Evolutionary conservation across 2,113 vertebrate species (phyloP).

Genomic region (Microtus montanus): DNA sequence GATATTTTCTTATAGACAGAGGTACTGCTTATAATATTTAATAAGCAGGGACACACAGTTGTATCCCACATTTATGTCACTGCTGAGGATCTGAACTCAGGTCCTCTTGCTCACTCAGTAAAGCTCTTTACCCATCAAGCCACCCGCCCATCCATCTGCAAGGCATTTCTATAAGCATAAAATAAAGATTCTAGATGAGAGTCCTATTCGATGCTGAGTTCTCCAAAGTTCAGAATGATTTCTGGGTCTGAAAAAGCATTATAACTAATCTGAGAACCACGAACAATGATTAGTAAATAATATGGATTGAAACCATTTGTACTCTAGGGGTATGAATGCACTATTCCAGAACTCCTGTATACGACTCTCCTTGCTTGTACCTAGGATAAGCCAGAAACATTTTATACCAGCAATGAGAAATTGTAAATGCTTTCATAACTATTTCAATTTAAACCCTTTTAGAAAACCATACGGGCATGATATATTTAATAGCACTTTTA

Average conservation of each 20-base stretch:
- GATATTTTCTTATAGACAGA: background rate
- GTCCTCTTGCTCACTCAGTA: background rate
- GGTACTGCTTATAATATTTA: constrained; percentile 12
- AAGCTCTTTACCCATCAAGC: background rate
- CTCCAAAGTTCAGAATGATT: background rate
- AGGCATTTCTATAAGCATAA: background rate
- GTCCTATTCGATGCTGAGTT: background rate
- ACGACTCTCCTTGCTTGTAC: background rate
- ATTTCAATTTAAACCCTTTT: background rate
- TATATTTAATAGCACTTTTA: background rate
- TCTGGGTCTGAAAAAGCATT: background rate
- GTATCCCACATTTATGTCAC: background rate
- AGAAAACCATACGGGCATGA: background rate
- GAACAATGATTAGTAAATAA: background rate
- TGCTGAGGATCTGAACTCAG: background rate
- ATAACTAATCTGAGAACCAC: background rate
- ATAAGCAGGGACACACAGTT: background rate
- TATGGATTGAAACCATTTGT: background rate
- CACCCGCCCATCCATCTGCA: background rate
- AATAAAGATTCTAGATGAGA: background rate
- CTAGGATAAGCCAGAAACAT: background rate
- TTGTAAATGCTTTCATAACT: background rate
- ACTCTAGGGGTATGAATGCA: background rate
- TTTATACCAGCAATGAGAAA: background rate
- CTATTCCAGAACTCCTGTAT: background rate